These are phyloP conservation scores for Brachionus sp. DNA, from an alignment of 1,140 invertebrate genomes.

Conservation along the genomic window DNA sequence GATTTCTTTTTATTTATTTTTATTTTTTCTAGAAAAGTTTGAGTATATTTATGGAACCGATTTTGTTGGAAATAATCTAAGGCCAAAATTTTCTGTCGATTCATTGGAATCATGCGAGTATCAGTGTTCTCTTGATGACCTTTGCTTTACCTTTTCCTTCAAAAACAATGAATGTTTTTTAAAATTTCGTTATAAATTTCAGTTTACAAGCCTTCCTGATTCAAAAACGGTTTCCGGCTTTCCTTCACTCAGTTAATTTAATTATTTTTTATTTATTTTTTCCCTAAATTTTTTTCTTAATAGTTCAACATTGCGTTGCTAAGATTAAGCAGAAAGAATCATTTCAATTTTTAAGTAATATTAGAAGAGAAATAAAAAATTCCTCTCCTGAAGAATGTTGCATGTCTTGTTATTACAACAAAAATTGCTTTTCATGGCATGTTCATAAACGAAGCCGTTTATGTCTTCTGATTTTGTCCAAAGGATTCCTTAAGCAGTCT, in stretches of 20 bases:
- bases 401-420: not conserved
- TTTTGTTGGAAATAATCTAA: slow-evolving; percentile 16
- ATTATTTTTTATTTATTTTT: not conserved
- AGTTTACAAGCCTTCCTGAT: not conserved
- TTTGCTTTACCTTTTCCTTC: not conserved
- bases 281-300: not conserved
- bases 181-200: not conserved
- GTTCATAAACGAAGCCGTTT: not conserved
- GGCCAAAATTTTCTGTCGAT: not conserved
- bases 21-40: not conserved
- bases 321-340: not conserved
- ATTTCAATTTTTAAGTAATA: not conserved
- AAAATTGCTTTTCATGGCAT: not conserved
- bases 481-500: not conserved
- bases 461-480: not conserved
- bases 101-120: not conserved
- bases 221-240: not conserved
- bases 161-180: not conserved
- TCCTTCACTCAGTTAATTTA: not conserved
- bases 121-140: not conserved
- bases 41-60: not conserved
- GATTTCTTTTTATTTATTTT: not conserved
- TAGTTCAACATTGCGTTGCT: not conserved
- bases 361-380: not conserved
- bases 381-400: slow-evolving; percentile 7